Evolutionary conservation across 2,888 invertebrate species (phyloP).

Genomic region (Mamestra brassicae): DNA sequence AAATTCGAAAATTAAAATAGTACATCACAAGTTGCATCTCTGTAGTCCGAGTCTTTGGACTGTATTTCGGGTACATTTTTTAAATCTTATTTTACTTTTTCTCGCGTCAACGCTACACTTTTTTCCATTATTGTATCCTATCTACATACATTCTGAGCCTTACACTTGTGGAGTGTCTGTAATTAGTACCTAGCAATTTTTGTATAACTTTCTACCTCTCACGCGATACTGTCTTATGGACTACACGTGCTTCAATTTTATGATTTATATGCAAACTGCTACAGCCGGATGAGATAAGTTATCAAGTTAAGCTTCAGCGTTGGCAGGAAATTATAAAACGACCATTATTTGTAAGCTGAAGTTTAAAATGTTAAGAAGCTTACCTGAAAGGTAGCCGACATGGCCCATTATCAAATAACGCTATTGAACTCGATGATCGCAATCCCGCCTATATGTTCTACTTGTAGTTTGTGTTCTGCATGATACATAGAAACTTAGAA

Average conservation of each 20-base stretch:
- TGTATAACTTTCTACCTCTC: constrained; percentile 78
- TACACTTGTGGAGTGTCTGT: constrained; percentile 86
- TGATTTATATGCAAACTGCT: constrained; percentile 83
- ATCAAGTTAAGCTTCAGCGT: constrained; percentile 78
- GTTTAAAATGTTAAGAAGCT: constrained; percentile 55
- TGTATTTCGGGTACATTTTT: constrained; percentile 82
- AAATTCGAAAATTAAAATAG: constrained; percentile 64
- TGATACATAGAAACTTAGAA: constrained; percentile 74
- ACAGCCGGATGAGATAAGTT: constrained; percentile 74
- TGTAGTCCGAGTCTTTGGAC: constrained; percentile 80
- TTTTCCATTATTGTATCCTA: constrained; percentile 75
- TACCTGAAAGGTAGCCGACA: constrained; percentile 50
- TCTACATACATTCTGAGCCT: constrained; percentile 79
- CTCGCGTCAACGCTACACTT: constrained; percentile 78
- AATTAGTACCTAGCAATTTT: constrained; percentile 80
- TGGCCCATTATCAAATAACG: constrained; percentile 50
- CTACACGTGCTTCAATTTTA: constrained; percentile 85
- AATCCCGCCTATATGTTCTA: constrained; percentile 86
- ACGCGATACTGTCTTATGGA: constrained; percentile 80
- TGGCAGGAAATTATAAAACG: constrained; percentile 67
- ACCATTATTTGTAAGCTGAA: constrained; percentile 38
- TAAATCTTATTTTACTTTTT: constrained; percentile 72
- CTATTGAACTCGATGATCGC: constrained; percentile 88
- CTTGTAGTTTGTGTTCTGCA: constrained; percentile 83
- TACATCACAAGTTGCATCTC: constrained; percentile 59